Conservation (phyloP, 2,797 vertebrate species). For the Calcarius lapponicus region DNA sequence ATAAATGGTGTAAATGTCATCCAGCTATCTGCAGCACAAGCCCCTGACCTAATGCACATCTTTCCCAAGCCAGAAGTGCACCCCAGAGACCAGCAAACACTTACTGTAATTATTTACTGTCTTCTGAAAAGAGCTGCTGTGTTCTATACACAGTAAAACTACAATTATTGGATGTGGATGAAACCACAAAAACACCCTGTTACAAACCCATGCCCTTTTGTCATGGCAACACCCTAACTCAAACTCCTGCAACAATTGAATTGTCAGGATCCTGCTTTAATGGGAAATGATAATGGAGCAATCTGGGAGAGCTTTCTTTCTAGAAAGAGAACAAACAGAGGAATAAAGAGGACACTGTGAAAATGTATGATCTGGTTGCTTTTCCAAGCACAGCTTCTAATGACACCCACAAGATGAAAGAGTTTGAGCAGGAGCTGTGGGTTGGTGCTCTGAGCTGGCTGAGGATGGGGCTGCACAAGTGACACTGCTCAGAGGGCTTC, state of each 20-base stretch:
- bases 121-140: constrained; percentile 56
- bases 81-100: constrained; percentile 65
- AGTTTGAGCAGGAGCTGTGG: not conserved
- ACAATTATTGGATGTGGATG: constrained; percentile 60
- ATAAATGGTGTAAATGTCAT: constrained; percentile 53
- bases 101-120: constrained; percentile 69
- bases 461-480: not conserved
- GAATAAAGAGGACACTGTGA: not conserved
- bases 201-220: constrained; percentile 28
- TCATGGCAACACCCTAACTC: constrained; percentile 49
- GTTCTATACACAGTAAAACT: constrained; percentile 58
- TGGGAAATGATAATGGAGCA: constrained; percentile 27
- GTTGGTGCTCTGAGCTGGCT: not conserved
- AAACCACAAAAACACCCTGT: constrained; percentile 35
- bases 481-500: not conserved
- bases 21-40: constrained; percentile 45
- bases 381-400: constrained; percentile 4
- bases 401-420: not conserved
- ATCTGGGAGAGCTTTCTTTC: not conserved
- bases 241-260: constrained; percentile 30
- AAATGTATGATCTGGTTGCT: not conserved
- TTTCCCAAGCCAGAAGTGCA: constrained; percentile 54
- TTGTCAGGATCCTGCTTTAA: constrained; percentile 26
- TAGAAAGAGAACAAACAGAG: not conserved
- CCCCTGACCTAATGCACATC: constrained; percentile 59